Percentiles rank a stretch among this genome's conserved stretches.
phyloP scores from a whole-genome alignment of 2,888 invertebrate species.

The Pediacus dermestoides region DNA sequence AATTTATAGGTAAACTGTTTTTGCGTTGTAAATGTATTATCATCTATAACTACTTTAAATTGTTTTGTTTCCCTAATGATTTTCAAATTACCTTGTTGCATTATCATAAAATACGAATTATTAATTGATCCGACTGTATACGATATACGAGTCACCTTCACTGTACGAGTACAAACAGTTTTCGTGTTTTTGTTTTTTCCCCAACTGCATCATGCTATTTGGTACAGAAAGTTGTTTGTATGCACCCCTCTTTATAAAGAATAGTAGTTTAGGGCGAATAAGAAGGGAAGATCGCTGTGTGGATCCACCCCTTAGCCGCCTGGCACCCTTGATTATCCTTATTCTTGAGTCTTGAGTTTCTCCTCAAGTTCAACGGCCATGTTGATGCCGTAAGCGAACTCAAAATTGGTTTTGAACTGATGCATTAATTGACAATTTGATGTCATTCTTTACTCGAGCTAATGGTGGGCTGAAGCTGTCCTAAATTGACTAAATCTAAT shows the following conservation, averaged over 20 bases:
- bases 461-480: constrained; percentile 47
- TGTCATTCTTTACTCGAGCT: constrained; percentile 46
- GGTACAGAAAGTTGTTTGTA: constrained; percentile 16
- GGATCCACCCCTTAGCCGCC: constrained; percentile 36
- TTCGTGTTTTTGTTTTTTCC: too few species aligned
- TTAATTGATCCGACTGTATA: too few species aligned
- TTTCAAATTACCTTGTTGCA: neutral
- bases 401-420: constrained; percentile 48
- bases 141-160: too few species aligned
- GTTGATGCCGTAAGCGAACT: constrained; percentile 37
- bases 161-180: too few species aligned
- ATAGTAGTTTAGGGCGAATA: constrained; percentile 23
- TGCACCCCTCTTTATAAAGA: constrained; percentile 24
- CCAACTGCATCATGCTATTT: too few species aligned
- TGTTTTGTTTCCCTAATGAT: constrained; percentile 3
- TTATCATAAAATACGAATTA: too few species aligned
- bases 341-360: constrained; percentile 44
- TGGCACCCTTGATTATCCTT: constrained; percentile 43
- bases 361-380: constrained; percentile 32
- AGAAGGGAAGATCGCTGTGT: constrained; percentile 28
- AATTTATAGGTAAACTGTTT: constrained; percentile 1
- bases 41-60: constrained; percentile 5
- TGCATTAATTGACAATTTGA: constrained; percentile 50
- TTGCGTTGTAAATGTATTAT: neutral
- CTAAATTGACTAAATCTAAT: constrained; percentile 48